Percentiles rank a stretch among this genome's conserved stretches.
phyloP scores from a whole-genome alignment of 2,888 invertebrate species.

The Meta bourneti region DNA sequence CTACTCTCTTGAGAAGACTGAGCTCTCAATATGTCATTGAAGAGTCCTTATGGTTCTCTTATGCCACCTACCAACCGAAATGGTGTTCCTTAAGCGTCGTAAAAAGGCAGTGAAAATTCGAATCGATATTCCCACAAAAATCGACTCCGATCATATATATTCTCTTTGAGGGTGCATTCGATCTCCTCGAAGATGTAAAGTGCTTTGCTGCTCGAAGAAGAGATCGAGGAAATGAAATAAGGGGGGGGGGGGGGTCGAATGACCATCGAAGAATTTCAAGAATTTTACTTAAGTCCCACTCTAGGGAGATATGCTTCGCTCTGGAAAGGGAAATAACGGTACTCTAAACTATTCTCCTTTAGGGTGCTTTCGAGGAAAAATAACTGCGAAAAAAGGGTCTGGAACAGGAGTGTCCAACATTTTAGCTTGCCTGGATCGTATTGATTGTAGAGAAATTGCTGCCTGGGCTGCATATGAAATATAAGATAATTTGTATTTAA shows the following conservation, averaged over 20 bases:
- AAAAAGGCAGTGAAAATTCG: neutral
- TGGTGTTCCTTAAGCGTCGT: neutral
- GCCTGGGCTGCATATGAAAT: too few relatives aligned
- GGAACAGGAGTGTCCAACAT: too few relatives aligned
- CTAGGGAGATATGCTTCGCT: too few relatives aligned
- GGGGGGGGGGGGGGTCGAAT: neutral
- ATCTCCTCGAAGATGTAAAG: slow-evolving; percentile 16
- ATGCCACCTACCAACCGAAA: too few relatives aligned
- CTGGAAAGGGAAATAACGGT: neutral
- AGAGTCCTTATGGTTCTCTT: too few relatives aligned
- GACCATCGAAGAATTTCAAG: slow-evolving; percentile 36
- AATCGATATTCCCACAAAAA: neutral
- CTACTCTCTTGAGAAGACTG: too few relatives aligned
- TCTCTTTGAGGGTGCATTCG: neutral
- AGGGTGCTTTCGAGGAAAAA: slow-evolving; percentile 3
- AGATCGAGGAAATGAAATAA: too few relatives aligned
- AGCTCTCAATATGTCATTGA: too few relatives aligned
- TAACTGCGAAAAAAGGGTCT: too few relatives aligned
- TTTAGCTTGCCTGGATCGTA: too few relatives aligned
- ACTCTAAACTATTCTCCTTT: slow-evolving; percentile 27
- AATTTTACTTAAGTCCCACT: slow-evolving; percentile 10
- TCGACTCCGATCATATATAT: neutral
- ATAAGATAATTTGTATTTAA: too few relatives aligned
- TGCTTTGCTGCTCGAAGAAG: slow-evolving; percentile 3
- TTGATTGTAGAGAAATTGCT: too few relatives aligned